These are phyloP conservation scores for Prunella strophiata DNA, from an alignment of 2,797 vertebrate genomes.

Conservation along the genomic window DNA sequence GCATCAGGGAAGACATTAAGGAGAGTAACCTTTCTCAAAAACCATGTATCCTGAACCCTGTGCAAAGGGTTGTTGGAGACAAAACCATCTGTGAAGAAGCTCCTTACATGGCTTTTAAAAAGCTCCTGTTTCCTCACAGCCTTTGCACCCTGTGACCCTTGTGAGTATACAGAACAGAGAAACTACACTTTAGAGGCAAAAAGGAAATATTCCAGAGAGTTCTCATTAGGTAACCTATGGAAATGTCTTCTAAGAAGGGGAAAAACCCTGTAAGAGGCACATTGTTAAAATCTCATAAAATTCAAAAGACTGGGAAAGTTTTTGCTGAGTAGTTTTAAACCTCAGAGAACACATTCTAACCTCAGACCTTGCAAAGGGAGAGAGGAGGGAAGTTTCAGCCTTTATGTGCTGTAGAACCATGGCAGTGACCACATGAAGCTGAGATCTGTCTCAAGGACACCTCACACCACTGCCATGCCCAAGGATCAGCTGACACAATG, in stretches of 20 bases:
- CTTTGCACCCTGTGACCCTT: not conserved
- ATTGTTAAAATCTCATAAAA: not conserved
- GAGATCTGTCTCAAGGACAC: not conserved
- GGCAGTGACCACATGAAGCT: not conserved
- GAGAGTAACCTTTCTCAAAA: not conserved
- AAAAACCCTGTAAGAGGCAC: rapidly evolving
- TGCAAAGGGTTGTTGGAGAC: not conserved
- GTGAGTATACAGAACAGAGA: not conserved
- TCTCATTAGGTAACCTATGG: not conserved
- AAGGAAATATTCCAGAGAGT: not conserved
- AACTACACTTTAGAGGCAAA: not conserved
- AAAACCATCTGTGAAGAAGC: not conserved
- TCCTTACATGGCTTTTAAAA: not conserved
- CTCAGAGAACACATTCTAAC: not conserved
- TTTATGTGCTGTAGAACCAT: not conserved
- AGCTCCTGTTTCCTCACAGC: not conserved
- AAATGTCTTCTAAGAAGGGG: not conserved
- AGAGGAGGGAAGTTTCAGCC: not conserved
- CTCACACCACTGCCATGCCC: not conserved
- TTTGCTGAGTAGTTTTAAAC: not conserved
- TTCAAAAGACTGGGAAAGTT: not conserved
- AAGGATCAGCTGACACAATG: not conserved
- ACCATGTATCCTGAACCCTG: not conserved
- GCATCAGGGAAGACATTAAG: not conserved
- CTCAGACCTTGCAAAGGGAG: not conserved